phyloP scores from a whole-genome alignment of 1,140 invertebrate species.

The Drosophila subpulchrella region DNA sequence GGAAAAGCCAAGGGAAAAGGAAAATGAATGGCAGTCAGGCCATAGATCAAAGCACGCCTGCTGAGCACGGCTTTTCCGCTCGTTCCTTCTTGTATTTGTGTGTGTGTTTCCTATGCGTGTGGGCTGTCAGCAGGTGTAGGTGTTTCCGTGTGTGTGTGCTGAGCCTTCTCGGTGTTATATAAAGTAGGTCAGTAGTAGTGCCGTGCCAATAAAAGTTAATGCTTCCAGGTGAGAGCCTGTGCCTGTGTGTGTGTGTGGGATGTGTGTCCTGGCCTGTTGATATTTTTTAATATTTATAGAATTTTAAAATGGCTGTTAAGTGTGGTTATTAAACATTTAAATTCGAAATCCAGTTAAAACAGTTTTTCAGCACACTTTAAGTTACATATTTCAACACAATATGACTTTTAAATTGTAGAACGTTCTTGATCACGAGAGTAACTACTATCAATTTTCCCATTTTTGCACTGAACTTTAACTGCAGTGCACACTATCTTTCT shows the following conservation, averaged over 20 bases:
- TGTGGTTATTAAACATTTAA: conserved; percentile 71
- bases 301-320: conserved; percentile 75
- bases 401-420: too few species aligned
- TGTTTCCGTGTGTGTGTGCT: conserved; percentile 21
- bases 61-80: conserved; percentile 50
- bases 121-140: conserved; percentile 68
- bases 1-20: conserved; percentile 32
- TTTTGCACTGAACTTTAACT: neutral
- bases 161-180: conserved; percentile 47
- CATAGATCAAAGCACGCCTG: conserved; percentile 74
- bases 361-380: conserved; percentile 7
- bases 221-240: conserved; percentile 46
- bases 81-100: conserved; percentile 15
- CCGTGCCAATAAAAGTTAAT: conserved; percentile 80
- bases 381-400: conserved; percentile 15
- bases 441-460: too few species aligned
- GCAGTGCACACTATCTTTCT: neutral
- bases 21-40: conserved; percentile 38
- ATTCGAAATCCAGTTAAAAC: conserved; percentile 13
- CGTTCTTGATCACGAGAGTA: too few species aligned
- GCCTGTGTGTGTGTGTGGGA: conserved; percentile 31
- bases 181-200: conserved; percentile 78
- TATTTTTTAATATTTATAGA: conserved; percentile 83
- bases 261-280: conserved; percentile 61
- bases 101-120: conserved; percentile 37